Evolutionary conservation across 2,113 vertebrate species (phyloP).

Genomic region (Bubalus kerabau): DNA sequence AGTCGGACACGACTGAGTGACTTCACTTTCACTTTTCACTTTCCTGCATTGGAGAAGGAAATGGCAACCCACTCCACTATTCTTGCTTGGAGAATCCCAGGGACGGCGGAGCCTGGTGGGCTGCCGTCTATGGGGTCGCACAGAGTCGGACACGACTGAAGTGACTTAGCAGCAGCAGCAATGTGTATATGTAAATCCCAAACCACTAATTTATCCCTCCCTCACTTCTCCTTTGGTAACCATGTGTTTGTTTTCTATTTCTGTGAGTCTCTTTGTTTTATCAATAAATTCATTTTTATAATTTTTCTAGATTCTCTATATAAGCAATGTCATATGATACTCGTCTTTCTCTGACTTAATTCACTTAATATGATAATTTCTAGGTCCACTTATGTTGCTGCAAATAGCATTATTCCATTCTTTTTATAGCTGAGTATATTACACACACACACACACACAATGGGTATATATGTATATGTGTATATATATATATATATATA

Average conservation of each 20-base stretch:
- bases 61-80: too few species aligned
- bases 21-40: too few species aligned
- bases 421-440: neutral
- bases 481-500: fast-evolving
- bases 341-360: neutral
- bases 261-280: neutral
- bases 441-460: neutral
- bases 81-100: too few species aligned
- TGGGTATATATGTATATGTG: neutral
- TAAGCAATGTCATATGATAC: neutral
- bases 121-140: too few species aligned
- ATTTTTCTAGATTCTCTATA: neutral
- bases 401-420: neutral
- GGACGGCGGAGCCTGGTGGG: too few species aligned
- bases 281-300: neutral
- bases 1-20: too few species aligned
- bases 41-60: too few species aligned
- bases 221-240: neutral
- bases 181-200: neutral
- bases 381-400: neutral
- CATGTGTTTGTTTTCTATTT: neutral
- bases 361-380: neutral
- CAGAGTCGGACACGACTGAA: too few species aligned
- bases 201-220: neutral
- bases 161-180: too few species aligned